Base-by-base conservation (phyloP, 2,113 vertebrate genomes). In the Cavia porcellus region DNA sequence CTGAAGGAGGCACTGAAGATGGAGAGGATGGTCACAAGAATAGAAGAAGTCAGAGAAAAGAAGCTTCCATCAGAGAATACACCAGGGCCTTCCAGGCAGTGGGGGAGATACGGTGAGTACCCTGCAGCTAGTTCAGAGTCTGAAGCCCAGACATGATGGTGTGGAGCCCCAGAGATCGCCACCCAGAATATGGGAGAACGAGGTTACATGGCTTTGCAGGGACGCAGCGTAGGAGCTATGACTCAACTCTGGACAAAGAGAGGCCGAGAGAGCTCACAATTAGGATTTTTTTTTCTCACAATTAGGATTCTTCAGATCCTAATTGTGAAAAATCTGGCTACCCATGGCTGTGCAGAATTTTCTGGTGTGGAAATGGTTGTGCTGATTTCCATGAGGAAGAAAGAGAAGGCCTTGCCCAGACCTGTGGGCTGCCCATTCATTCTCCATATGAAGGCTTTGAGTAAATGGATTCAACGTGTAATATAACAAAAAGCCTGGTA, bases 341-440 rank as follows among this genome's bases (percentile, higher is more conserved):
- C 99, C 0, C 98, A 70, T 99, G 99, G 99, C 99, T 99, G 24
- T 99, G 99, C 98, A 99, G 99, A 95, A 99, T 99, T 82, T 99
- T 99, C 99, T 99, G 99, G 99, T 99, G 98, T 98, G 99, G 99
- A 97, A 99, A 99, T n/a, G 99, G 99, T 22, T 99, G 99, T 1
- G 99, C 99, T 0, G 99, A 99, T 98, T 99, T 99, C 95, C 99
- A 99, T 0, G 99, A 99, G 96, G 99, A 99, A 72, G 99, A 99
- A 98, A 98, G 99, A 45, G 99, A 99, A 66, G 99, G 99, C 59
- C 99, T 99, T 8, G 98, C 99, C 11, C 99, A 99, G 98, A 99
- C 99, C 94, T 99, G 99, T 86, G 99, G 99, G 1, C 99, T 99
- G 19, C 99, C 99, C 61, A 99, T 99, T 94, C 99, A 99, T n/a